These are phyloP conservation scores for Chymomyza caudatula DNA, from an alignment of 2,888 invertebrate species.

Conservation along the genomic window DNA sequence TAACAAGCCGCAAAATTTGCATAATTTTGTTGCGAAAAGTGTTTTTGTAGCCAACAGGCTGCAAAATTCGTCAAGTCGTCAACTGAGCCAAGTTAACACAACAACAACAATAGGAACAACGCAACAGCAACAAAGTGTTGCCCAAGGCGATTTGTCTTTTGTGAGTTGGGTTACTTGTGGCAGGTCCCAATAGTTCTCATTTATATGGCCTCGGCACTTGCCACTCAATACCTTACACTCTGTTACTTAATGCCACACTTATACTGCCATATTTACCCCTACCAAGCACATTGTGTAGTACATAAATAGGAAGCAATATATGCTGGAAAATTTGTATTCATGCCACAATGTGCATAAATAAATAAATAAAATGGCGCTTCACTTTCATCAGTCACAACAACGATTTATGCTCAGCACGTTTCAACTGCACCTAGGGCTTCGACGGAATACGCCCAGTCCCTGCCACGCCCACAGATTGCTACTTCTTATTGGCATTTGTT, in stretches of 20 bases:
- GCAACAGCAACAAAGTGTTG: neutral
- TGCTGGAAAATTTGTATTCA: constrained; percentile 47
- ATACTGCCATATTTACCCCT: neutral
- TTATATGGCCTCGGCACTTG: neutral
- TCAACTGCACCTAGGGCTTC: constrained; percentile 6
- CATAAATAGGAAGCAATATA: neutral
- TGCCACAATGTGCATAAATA: constrained; percentile 51
- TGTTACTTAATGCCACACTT: neutral
- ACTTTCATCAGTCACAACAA: neutral
- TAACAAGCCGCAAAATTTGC: constrained; percentile 52
- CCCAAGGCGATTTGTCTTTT: neutral
- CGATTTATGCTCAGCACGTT: constrained; percentile 40
- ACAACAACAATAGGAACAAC: neutral
- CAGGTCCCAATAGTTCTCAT: neutral
- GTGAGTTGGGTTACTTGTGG: neutral
- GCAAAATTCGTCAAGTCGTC: neutral
- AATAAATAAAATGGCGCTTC: constrained; percentile 54
- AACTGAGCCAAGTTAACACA: neutral
- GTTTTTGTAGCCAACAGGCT: constrained; percentile 20
- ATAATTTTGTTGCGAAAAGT: constrained; percentile 54
- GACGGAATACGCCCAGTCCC: neutral
- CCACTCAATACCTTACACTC: neutral
- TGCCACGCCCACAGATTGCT: neutral
- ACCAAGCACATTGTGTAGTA: neutral
- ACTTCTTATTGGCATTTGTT: constrained; percentile 68